Evolutionary conservation across 2,113 vertebrate genomes (phyloP).

Genomic region (Lophius piscatorius): DNA sequence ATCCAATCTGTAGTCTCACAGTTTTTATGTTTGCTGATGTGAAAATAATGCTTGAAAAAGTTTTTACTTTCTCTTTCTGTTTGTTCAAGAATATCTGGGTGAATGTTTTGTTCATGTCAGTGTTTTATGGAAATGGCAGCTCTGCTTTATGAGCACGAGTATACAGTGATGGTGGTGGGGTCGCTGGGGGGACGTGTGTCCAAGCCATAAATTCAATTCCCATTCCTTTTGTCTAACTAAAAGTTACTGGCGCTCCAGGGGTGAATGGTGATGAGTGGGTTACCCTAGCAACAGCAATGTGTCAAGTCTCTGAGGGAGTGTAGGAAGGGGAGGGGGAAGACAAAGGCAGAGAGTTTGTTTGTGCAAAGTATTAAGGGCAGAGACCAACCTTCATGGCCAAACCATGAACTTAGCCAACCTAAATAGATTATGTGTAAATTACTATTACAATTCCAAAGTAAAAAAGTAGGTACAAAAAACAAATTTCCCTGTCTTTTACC

Average conservation of each 20-base stretch:
- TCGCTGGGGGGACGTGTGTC: too few species aligned
- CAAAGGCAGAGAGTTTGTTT: constrained; percentile 17
- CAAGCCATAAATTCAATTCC: constrained; percentile 23
- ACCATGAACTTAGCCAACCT: not conserved
- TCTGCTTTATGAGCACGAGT: not conserved
- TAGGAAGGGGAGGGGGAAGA: not conserved
- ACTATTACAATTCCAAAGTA: too few species aligned
- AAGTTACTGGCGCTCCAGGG: constrained; percentile 44
- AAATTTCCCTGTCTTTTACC: too few species aligned
- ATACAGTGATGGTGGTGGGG: not conserved
- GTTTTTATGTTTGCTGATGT: too few species aligned
- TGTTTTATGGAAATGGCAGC: constrained; percentile 12
- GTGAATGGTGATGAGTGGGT: constrained; percentile 49
- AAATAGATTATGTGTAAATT: not conserved
- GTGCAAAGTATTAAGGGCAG: not conserved
- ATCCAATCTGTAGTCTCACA: too few species aligned
- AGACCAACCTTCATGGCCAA: not conserved
- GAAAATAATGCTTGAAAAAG: too few species aligned
- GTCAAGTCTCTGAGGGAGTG: constrained; percentile 16
- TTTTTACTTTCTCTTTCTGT: not conserved
- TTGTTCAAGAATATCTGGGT: constrained; percentile 22
- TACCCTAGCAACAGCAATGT: constrained; percentile 51
- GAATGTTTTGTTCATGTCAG: too few species aligned
- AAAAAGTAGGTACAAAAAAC: too few species aligned
- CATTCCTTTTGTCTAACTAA: constrained; percentile 59